Evolutionary conservation across 2,888 invertebrate species (phyloP), one percentile per base, ranked within the genome.

Genomic region (Ganaspis brasiliensis): DNA sequence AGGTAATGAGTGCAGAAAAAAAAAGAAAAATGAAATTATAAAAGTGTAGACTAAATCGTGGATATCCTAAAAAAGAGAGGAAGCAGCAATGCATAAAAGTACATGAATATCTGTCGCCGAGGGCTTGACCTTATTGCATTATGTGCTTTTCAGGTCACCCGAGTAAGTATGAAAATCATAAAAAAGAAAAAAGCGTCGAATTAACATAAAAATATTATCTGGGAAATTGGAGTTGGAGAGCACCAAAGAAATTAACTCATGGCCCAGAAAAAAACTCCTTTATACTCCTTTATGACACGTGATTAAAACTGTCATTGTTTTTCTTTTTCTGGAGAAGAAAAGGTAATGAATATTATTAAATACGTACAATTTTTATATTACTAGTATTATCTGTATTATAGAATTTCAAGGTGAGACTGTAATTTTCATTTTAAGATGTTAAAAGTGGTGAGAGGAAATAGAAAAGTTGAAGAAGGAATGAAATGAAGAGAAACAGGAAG

Each of bases 1-100:
- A 67, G 67, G 67, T 67, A 67, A 67, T 67, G 67, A 67, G 67
- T 24, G 67, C 14, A 24, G 45, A 45, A 21, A 21, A 67, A 67
- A 67, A 67, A 49, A 4, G 49, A 45, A 40, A 67, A 67, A 67
- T 21, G 12, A 45, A 67, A 67, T 67, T 67, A 67, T 40, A 67
- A 24, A 21, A 45, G 37, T 45, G 67, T 9, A n/a, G 37, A 67
- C 21, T 67, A 67, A 45, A 67, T 67, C 67, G 24, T 14, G 40
- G 24, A 67, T 40, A 67, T 21, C 67, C 37, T 67, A 21, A 45
- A 67, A 67, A 49, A 67, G 61, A 5, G 37, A 21, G 19, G 14
- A 67, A 45, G 67, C 21, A 37, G 40, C 61, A 19, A 63, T 67
- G 45, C 45, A 45, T n/a, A 24, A 67, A 67, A 61, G 61, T 61